Evolutionary conservation across 1,140 invertebrate genomes (phyloP).

Genomic region (Monochamus saltuarius): DNA sequence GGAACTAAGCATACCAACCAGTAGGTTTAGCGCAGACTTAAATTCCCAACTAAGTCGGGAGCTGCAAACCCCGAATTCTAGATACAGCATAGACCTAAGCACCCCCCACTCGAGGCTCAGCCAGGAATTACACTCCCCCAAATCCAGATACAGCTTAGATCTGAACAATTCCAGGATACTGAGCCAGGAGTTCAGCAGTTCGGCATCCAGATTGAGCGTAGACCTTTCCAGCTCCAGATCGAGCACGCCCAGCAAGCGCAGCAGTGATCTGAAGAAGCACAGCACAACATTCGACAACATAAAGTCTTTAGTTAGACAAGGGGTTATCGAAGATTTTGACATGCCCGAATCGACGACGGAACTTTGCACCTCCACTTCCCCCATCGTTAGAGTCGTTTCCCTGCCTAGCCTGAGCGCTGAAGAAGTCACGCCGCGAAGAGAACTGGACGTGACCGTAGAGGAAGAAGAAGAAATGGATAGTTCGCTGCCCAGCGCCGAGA

Average conservation of each 20-base stretch:
- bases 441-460: slow-evolving; percentile 59
- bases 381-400: slow-evolving; percentile 65
- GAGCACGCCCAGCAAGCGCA: slow-evolving; percentile 47
- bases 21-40: slow-evolving; percentile 58
- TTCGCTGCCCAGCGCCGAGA: slow-evolving; percentile 56
- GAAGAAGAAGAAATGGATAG: slow-evolving; percentile 65
- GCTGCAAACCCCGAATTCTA: slow-evolving; percentile 60
- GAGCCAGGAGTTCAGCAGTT: slow-evolving; percentile 51
- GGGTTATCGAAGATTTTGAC: slow-evolving; percentile 57
- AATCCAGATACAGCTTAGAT: slow-evolving; percentile 60
- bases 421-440: slow-evolving; percentile 53
- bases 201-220: slow-evolving; percentile 38
- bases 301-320: slow-evolving; percentile 70
- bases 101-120: slow-evolving; percentile 56
- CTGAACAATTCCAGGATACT: slow-evolving; percentile 59
- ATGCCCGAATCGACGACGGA: slow-evolving; percentile 56
- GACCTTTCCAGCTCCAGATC: slow-evolving; percentile 39
- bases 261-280: slow-evolving; percentile 66
- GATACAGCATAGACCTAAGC: slow-evolving; percentile 62
- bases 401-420: slow-evolving; percentile 62
- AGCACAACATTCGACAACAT: slow-evolving; percentile 79
- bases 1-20: slow-evolving; percentile 59
- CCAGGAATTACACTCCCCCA: slow-evolving; percentile 60
- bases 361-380: slow-evolving; percentile 48
- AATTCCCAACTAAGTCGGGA: slow-evolving; percentile 59